Conservation (phyloP, 2,113 vertebrate species). For the Pogonocichla stellata region DNA sequence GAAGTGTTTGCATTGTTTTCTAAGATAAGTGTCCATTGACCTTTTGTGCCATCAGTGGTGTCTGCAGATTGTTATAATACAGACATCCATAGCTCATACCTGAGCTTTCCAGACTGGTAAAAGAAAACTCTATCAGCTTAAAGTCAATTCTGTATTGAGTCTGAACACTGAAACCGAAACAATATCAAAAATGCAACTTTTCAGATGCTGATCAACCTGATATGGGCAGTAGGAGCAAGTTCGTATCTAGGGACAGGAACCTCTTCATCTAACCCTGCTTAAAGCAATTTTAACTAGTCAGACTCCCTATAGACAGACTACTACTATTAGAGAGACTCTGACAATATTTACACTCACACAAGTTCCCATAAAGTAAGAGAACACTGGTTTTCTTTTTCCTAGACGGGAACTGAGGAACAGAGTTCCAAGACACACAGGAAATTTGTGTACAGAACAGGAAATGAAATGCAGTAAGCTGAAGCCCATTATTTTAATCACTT, state of each 20-base stretch:
- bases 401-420: neutral
- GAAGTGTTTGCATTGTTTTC: neutral
- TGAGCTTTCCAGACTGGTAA: neutral
- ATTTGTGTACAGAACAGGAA: slow-evolving; percentile 1
- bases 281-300: neutral
- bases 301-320: neutral
- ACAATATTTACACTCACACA: neutral
- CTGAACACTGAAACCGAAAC: neutral
- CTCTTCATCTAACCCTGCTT: neutral
- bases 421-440: slow-evolving; percentile 4
- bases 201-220: neutral
- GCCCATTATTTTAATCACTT: slow-evolving; percentile 7
- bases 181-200: neutral
- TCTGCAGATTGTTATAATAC: neutral
- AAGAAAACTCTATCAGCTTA: neutral
- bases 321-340: neutral
- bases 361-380: neutral
- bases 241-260: neutral
- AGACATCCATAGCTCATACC: fast-evolving
- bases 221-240: neutral
- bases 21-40: neutral
- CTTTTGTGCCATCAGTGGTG: neutral
- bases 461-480: neutral
- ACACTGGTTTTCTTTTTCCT: neutral
- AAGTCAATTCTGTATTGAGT: neutral